A percentile compares a stretch with the other conserved stretches of the same genome.
These are phyloP conservation scores for Hyppa rectilinea DNA, from an alignment of 2,888 invertebrate species.

Conservation along the genomic window DNA sequence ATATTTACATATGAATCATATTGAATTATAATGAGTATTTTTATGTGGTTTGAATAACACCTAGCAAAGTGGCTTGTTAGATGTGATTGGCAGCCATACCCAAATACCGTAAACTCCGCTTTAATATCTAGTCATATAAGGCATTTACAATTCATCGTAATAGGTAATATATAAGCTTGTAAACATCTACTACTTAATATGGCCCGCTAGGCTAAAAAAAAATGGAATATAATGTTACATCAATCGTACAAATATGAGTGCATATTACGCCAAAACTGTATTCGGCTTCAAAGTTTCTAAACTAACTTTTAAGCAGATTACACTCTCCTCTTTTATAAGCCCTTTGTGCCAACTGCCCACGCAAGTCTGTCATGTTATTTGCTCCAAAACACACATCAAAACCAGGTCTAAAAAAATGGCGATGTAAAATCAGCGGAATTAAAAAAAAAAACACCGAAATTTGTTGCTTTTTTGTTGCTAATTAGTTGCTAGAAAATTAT, in stretches of 20 bases:
- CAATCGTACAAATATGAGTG: background rate
- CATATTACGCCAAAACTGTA: background rate
- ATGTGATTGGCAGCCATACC: background rate
- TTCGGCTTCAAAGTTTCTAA: background rate
- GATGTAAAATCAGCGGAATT: too few species aligned
- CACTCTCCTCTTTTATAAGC: too few species aligned
- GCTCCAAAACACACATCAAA: background rate
- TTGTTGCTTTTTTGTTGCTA: too few species aligned
- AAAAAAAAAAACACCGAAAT: too few species aligned
- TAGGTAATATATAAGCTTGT: background rate
- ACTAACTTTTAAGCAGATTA: background rate
- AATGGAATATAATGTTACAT: too few species aligned
- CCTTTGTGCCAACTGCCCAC: background rate
- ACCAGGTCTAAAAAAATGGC: too few species aligned
- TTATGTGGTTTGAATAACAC: constrained; percentile 15
- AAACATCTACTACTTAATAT: background rate
- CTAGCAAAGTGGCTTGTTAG: too few species aligned
- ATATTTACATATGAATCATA: constrained; percentile 50
- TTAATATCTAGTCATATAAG: background rate
- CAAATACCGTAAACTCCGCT: background rate
- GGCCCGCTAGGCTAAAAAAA: background rate
- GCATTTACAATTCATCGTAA: background rate
- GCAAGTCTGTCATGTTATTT: background rate
- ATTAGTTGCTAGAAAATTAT: too few species aligned
- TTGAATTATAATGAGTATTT: constrained; percentile 5